phyloP scores from a whole-genome alignment of 2,797 vertebrate species.

The Phoxinus dragarum region DNA sequence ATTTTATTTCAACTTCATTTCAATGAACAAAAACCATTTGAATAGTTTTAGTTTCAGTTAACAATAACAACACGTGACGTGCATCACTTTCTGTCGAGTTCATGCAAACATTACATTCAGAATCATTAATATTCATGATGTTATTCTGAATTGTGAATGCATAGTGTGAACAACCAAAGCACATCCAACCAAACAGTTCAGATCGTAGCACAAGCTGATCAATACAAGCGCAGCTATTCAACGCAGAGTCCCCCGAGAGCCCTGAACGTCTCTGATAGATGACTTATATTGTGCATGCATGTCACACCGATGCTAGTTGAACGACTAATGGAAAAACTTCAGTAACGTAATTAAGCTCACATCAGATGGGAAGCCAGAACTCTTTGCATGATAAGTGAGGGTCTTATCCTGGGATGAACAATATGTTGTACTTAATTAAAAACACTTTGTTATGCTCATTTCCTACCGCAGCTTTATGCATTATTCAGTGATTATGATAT shows the following conservation, averaged over 20 bases:
- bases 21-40: background rate
- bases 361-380: constrained; percentile 23
- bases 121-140: background rate
- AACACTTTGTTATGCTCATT: constrained; percentile 22
- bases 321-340: constrained; percentile 18
- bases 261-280: constrained; percentile 5
- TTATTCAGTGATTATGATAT: constrained; percentile 36
- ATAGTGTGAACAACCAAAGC: background rate
- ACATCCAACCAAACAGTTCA: background rate
- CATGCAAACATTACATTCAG: background rate
- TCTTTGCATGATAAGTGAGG: constrained; percentile 20
- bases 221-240: background rate
- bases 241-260: background rate
- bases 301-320: background rate
- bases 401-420: constrained; percentile 12
- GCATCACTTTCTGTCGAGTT: background rate
- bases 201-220: constrained; percentile 11
- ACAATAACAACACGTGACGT: background rate
- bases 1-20: background rate
- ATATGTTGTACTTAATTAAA: constrained; percentile 27
- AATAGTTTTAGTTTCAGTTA: background rate
- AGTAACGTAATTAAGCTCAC: background rate
- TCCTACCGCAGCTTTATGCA: constrained; percentile 7
- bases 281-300: background rate
- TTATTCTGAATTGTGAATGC: background rate